These are phyloP conservation scores for Lasioglossum morio DNA, from an alignment of 2,888 invertebrate species.

Conservation along the genomic window DNA sequence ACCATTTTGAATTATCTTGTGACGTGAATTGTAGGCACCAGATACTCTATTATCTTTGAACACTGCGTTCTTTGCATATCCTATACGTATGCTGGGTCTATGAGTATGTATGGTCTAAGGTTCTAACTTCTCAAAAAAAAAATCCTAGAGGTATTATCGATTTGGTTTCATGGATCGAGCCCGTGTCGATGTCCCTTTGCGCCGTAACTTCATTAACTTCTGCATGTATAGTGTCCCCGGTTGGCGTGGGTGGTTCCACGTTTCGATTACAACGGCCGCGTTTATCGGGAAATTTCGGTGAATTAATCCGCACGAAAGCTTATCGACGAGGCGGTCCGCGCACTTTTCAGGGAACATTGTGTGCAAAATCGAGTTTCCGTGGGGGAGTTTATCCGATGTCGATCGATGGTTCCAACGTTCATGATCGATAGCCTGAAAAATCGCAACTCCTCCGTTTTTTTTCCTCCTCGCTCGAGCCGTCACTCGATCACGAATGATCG, in stretches of 20 bases:
- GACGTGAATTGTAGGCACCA: no score
- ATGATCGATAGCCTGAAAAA: slow-evolving; percentile 58
- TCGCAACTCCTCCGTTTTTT: slow-evolving; percentile 30
- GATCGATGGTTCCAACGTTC: slow-evolving; percentile 46
- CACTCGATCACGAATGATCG: slow-evolving; percentile 53
- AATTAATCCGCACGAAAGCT: slow-evolving; percentile 9
- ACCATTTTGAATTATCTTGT: no score
- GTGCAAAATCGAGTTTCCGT: background rate
- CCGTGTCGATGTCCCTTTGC: background rate
- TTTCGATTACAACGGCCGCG: background rate
- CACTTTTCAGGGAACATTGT: slow-evolving; percentile 2
- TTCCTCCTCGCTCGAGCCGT: background rate
- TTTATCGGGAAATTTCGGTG: slow-evolving; percentile 17
- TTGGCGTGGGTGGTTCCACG: background rate
- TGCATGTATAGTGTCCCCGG: background rate
- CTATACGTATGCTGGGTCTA: no score
- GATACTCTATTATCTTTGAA: no score
- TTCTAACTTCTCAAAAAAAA: background rate
- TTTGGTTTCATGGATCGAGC: background rate
- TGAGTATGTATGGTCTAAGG: no score
- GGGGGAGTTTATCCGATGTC: slow-evolving; percentile 14
- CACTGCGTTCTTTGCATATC: no score
- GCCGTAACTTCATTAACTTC: background rate
- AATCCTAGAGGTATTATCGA: background rate
- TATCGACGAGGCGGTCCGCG: slow-evolving; percentile 13